A percentile compares a stretch with the other conserved stretches of the same genome.
Conservation (phyloP, 2,113 vertebrate species). For the Chunga burmeisteri region DNA sequence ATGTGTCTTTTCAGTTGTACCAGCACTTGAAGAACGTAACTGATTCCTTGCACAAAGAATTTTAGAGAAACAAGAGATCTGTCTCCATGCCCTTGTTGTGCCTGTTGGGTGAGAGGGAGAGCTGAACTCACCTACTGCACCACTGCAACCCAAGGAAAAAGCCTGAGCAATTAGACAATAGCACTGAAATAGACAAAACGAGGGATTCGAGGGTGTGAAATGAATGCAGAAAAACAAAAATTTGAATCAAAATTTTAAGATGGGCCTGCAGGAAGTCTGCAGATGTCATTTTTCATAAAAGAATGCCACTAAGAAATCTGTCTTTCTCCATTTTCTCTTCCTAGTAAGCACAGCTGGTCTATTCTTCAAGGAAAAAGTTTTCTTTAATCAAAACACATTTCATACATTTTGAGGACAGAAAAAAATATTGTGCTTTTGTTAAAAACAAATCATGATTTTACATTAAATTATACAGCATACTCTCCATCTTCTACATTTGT, state of each 20-base stretch:
- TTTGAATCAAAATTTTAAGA: neutral
- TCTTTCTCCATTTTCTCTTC: neutral
- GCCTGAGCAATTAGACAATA: neutral
- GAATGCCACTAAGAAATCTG: slow-evolving; percentile 23
- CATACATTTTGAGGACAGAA: neutral
- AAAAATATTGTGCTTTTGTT: slow-evolving; percentile 30
- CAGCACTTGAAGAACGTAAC: neutral
- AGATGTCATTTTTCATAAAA: slow-evolving; percentile 33
- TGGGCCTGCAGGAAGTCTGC: neutral
- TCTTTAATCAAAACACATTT: slow-evolving; percentile 48
- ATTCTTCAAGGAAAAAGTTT: slow-evolving; percentile 45
- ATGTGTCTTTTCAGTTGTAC: neutral
- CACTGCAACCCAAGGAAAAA: neutral
- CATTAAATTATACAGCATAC: slow-evolving; percentile 28
- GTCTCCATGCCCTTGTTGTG: neutral
- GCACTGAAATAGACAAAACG: neutral
- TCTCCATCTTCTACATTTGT: slow-evolving; percentile 27
- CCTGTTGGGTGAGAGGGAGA: neutral
- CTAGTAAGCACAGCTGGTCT: slow-evolving; percentile 56
- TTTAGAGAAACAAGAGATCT: neutral
- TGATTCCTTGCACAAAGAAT: neutral
- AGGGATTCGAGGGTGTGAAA: neutral
- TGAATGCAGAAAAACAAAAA: neutral
- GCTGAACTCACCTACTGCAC: neutral
- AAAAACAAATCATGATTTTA: slow-evolving; percentile 23